Evolutionary conservation across 2,797 vertebrate genomes (phyloP).

Genomic region (Danio albolineatus): DNA sequence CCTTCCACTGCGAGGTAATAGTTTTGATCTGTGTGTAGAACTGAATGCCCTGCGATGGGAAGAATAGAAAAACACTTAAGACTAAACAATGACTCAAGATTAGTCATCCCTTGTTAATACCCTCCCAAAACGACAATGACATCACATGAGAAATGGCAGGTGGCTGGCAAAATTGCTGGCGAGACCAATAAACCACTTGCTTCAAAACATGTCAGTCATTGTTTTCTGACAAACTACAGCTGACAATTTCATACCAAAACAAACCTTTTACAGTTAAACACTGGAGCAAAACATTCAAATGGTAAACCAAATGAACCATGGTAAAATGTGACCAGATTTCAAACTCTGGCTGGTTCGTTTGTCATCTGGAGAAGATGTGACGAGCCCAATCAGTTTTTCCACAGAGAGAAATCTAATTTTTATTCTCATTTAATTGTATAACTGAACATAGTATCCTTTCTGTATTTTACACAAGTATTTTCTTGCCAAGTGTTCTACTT

Average conservation of each 20-base stretch:
- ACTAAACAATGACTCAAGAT: constrained; percentile 51
- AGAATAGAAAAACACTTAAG: constrained; percentile 31
- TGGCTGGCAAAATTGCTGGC: constrained; percentile 50
- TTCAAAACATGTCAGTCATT: constrained; percentile 37
- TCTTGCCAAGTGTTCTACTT: neutral
- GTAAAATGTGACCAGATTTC: neutral
- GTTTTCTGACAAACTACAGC: constrained; percentile 36
- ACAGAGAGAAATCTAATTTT: neutral
- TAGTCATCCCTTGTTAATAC: constrained; percentile 53
- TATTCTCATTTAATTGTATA: neutral
- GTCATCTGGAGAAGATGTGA: neutral
- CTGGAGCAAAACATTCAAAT: constrained; percentile 1
- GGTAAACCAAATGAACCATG: constrained; percentile 14
- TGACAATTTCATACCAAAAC: constrained; percentile 24
- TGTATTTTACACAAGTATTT: neutral
- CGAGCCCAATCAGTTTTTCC: neutral
- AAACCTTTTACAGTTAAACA: constrained; percentile 23
- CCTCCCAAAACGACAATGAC: constrained; percentile 48
- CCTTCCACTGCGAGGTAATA: constrained; percentile 96
- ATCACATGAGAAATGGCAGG: constrained; percentile 50
- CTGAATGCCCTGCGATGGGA: constrained; percentile 85
- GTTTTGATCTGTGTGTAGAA: constrained; percentile 99
- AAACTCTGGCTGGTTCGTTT: neutral
- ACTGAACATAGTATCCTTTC: neutral
- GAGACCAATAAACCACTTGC: constrained; percentile 37